Conservation (phyloP, 2,113 vertebrate genomes). For the Guaruba guarouba region DNA sequence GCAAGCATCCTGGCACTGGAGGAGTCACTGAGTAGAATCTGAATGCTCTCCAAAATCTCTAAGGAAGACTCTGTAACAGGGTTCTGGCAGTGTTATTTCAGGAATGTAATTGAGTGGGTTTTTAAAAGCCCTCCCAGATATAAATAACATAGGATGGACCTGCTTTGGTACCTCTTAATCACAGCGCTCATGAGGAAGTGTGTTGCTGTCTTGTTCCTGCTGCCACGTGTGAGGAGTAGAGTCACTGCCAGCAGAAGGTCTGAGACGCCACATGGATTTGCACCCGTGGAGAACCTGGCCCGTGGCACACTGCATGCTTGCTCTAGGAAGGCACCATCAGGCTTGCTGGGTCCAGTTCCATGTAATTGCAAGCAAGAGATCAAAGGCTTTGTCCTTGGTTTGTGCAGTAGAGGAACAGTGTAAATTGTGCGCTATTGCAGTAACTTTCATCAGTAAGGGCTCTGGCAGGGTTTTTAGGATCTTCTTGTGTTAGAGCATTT, state of each 20-base stretch:
- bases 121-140: background rate
- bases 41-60: background rate
- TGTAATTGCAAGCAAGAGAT: background rate
- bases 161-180: background rate
- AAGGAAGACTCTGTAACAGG: background rate
- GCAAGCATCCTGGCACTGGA: background rate
- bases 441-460: background rate
- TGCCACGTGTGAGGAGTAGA: background rate
- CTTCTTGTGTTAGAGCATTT: background rate
- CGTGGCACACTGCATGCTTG: background rate
- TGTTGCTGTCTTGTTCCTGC: background rate
- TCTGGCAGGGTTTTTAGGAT: background rate
- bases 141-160: background rate
- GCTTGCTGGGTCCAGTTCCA: background rate
- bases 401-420: background rate
- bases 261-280: background rate
- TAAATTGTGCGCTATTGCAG: background rate
- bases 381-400: background rate
- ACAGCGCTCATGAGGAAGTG: background rate
- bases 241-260: background rate
- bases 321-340: background rate
- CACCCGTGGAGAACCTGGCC: fast-evolving
- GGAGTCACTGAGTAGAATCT: background rate
- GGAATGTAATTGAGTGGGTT: background rate
- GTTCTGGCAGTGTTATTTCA: background rate